Base-by-base conservation (phyloP, 2,888 invertebrate species). In the Andrena praecox region DNA sequence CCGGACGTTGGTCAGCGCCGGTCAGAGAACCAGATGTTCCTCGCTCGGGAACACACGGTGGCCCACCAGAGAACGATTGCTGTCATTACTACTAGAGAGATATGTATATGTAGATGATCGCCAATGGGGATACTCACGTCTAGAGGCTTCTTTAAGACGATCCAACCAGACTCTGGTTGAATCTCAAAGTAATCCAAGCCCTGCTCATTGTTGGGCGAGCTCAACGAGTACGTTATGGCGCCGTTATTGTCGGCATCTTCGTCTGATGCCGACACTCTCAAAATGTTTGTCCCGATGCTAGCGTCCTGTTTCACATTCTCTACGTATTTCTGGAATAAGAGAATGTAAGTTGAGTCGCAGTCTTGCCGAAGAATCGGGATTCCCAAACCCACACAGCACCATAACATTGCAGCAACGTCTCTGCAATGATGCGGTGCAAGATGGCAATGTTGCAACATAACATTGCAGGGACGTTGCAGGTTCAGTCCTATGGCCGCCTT, bases 171-270 rank as follows among this genome's bases (percentile, higher is more conserved):
- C 94, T 99, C 98, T 89, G 98, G 97, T 95, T 99, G 99, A 90
- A 99, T 98, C 94, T 98, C 97, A 94, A 99, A 99, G 95, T 99
- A 98, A 93, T 98, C 98, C 92, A 99, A 96, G 63, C 90, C 91
- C 72, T 97, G 96, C 12, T 97, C 97, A 94, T 98, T 98, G 91
- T 97, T 97, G 1, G 98, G 97, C 56, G 98, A 98, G 91, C 97
- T 98, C 90, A 99, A 95, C 60, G 98, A 97, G 94, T 99, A 99
- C 20, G 98, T 96, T 92, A 99, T 98, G 76, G 98, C 98, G 31
- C 99, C 99, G 94, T 99, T 99, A 94, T 98, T 98, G 92, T 99
- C 99, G 50, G 98, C 98, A 95, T 99, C 99, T 94, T 99, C 99
- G 93, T 99, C 99, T 60, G 98, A 99, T 82, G 99, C 99, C 24